These are phyloP conservation scores for Abrostola tripartita DNA, from an alignment of 2,888 invertebrate genomes.

Conservation along the genomic window DNA sequence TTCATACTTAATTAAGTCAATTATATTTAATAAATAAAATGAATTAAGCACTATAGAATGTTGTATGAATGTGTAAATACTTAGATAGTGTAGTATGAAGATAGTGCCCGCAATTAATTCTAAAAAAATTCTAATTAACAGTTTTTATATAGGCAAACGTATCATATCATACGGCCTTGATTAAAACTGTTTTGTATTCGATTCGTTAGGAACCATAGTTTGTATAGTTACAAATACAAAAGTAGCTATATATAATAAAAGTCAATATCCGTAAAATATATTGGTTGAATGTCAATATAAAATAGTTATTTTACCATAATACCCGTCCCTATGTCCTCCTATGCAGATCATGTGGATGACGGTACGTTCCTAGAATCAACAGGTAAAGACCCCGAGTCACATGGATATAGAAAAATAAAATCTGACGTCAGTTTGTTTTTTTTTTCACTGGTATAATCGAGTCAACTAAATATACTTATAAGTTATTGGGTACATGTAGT, in stretches of 20 bases:
- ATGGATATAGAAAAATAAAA: constrained; percentile 41
- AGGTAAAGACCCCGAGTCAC: constrained; percentile 43
- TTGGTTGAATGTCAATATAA: constrained; percentile 6
- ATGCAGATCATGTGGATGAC: constrained; percentile 45
- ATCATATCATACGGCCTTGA: neutral
- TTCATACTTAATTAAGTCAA: constrained; percentile 1
- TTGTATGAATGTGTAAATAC: too few species aligned
- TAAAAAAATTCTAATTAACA: too few species aligned
- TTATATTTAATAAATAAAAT: neutral
- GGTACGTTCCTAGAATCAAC: constrained; percentile 52
- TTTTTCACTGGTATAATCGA: constrained; percentile 11
- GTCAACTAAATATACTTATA: too few species aligned
- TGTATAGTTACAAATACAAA: neutral
- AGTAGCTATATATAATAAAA: neutral
- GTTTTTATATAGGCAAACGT: neutral
- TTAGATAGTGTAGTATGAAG: constrained; percentile 2
- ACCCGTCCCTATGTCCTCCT: constrained; percentile 12
- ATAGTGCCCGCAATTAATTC: constrained; percentile 7
- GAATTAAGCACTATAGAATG: too few species aligned
- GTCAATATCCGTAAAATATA: neutral
- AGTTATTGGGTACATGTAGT: too few species aligned
- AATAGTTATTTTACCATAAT: constrained; percentile 20
- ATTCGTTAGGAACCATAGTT: neutral
- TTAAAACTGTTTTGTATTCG: neutral
- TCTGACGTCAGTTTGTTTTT: neutral